phyloP scores from a whole-genome alignment of 1,140 invertebrate genomes.

The Aphis gossypii region DNA sequence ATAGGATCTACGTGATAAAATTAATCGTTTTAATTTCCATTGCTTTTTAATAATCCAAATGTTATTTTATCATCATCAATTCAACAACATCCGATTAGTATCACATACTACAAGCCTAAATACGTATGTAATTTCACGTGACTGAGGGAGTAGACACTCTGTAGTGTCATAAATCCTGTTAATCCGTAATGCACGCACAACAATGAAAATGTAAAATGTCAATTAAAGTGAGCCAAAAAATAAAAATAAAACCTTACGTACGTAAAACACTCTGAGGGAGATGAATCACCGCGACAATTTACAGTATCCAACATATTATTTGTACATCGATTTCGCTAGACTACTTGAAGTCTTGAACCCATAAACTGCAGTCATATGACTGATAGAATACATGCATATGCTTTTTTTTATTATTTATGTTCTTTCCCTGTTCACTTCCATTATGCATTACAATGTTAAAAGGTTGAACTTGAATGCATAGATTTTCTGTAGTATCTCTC shows the following conservation, averaged over 20 bases:
- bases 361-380: not conserved
- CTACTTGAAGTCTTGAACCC: too few relatives aligned
- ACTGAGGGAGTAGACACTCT: not conserved
- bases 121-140: not conserved
- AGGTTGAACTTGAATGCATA: not conserved
- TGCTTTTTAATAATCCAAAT: not conserved
- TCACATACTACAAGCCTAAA: not conserved
- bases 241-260: not conserved
- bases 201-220: constrained; percentile 3
- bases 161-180: not conserved
- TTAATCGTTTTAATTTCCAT: not conserved
- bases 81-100: not conserved
- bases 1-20: not conserved
- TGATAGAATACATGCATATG: constrained; percentile 5
- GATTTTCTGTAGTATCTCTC: not conserved
- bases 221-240: not conserved
- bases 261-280: not conserved
- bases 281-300: not conserved
- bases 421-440: not conserved
- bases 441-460: not conserved
- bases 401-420: constrained; percentile 16
- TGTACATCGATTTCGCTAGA: not conserved
- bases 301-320: not conserved
- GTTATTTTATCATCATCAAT: not conserved
- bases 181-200: not conserved